A percentile compares a stretch with the other conserved stretches of the same genome.
Evolutionary conservation across 2,113 vertebrate genomes (phyloP).

Genomic region (Mormoops blainvillei): DNA sequence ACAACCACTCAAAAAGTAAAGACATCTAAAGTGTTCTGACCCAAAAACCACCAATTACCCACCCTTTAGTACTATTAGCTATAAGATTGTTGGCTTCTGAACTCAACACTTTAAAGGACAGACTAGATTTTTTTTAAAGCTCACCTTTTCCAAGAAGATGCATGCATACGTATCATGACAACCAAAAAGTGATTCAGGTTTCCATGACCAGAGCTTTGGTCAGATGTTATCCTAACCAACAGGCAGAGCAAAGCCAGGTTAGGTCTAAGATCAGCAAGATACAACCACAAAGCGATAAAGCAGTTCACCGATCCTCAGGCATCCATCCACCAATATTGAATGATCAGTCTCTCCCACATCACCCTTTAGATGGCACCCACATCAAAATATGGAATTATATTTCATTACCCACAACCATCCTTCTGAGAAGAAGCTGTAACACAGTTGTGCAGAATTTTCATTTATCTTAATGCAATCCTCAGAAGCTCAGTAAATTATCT

Average conservation of each 20-base stretch:
- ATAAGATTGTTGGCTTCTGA: background rate
- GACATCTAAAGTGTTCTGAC: background rate
- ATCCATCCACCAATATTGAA: background rate
- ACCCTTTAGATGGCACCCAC: background rate
- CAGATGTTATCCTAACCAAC: background rate
- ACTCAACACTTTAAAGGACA: background rate
- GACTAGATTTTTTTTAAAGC: background rate
- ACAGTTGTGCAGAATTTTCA: background rate
- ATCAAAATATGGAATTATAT: background rate
- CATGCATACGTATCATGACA: background rate
- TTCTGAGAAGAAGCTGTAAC: background rate
- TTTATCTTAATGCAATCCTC: background rate
- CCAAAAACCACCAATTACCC: background rate
- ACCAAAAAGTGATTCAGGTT: conserved; percentile 23
- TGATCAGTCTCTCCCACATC: background rate
- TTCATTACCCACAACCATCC: background rate
- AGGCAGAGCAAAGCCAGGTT: background rate
- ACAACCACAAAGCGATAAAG: background rate
- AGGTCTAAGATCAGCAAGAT: background rate
- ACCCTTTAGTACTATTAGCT: background rate
- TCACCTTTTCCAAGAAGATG: conserved; percentile 30
- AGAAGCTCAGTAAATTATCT: background rate
- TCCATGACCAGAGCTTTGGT: conserved; percentile 22
- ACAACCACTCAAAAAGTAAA: background rate
- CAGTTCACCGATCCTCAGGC: background rate